Base-by-base conservation (phyloP, 64 coral and sea anemone species). In the Dendrophyllia cribrosa region DNA sequence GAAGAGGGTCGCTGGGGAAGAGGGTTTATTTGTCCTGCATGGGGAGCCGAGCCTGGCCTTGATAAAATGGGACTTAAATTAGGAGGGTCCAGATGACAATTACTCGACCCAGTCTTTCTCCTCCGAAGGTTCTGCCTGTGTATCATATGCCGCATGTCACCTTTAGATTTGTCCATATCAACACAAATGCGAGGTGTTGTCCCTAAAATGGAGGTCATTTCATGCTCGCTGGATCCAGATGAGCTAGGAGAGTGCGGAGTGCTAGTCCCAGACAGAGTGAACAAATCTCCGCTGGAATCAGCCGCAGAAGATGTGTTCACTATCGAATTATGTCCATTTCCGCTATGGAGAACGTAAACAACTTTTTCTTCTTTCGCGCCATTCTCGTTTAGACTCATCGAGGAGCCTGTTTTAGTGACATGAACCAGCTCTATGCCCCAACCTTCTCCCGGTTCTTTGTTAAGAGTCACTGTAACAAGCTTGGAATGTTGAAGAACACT, bases 381-480 rank as follows among this genome's bases (percentile, higher is more conserved):
- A 65, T 24, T 81, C 11, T 69, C 55, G 8, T 51, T 5, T n/a
- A 77, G 51, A 26, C 86, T 68, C 14, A 65, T 66, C 45, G 86
- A 70, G 25, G 80, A 86, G 0, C 88, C 92, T 13, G 92, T 88
- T 90, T 88, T 74, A 7, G 76, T 94, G 20, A 97, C 92, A 55
- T 93, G 88, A 53, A 89, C 95, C 10, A 97, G 76, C 70, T 97
- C 88, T 77, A 97, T 70, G 23, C 95, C 95, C 20, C 93, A 56
- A 24, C 77, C 88, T 19, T 91, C 72, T 10, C 88, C 95, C 13
- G 87, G 88, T 0, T 68, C 64, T 20, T 88, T 71, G 6, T 61
- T 65, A 0, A 97, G 70, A 51, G 67, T 79, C 24, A 88, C 83
- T 5, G 92, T 24, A 2, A 97, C 43, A 26, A 97, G 92, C 66